Conservation (phyloP, 1,140 invertebrate species). For the Helicoverpa armigera region DNA sequence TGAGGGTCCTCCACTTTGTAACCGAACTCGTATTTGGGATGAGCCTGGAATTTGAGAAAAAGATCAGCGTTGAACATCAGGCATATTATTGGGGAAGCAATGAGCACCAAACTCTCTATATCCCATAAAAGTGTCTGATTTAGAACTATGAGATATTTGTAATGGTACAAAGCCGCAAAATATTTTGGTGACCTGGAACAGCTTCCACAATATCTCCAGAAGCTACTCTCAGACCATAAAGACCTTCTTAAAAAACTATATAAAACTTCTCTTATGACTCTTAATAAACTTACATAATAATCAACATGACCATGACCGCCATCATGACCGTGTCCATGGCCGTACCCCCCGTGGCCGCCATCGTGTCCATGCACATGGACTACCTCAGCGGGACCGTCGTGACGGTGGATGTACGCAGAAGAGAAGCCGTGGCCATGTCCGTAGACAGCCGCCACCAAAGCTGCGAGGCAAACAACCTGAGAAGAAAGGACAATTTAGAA, state of each 20-base stretch:
- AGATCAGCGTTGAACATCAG: neutral
- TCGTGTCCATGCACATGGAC: constrained; percentile 50
- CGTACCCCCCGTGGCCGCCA: constrained; percentile 54
- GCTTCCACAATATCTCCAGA: too few species aligned
- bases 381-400: constrained; percentile 66
- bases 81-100: too few species aligned
- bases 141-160: neutral
- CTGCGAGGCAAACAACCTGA: constrained; percentile 60
- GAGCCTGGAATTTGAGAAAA: constrained; percentile 40
- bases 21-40: constrained; percentile 71
- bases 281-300: constrained; percentile 64
- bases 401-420: constrained; percentile 66
- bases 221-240: too few species aligned
- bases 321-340: constrained; percentile 59
- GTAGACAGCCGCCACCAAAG: constrained; percentile 51
- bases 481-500: constrained; percentile 8
- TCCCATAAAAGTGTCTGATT: too few species aligned
- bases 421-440: constrained; percentile 63
- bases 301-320: constrained; percentile 60
- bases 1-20: constrained; percentile 53
- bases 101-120: too few species aligned
- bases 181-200: too few species aligned
- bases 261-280: neutral
- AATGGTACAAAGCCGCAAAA: too few species aligned
- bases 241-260: too few species aligned